Conservation (phyloP, 1,140 invertebrate genomes). For the Anagrus nilaparvatae region DNA sequence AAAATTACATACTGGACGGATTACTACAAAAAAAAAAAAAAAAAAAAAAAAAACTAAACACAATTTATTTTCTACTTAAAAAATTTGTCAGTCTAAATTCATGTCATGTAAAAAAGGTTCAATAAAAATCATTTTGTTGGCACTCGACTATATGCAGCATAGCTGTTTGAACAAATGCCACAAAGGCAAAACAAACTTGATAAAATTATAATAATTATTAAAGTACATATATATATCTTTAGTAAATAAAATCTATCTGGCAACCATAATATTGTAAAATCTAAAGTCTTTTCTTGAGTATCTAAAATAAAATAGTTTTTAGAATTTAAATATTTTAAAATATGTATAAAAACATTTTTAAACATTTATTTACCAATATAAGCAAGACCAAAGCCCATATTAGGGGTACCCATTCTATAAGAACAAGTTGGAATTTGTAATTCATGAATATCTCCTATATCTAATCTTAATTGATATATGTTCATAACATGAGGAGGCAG, state of each 20-base stretch:
- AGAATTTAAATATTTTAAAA: not conserved
- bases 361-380: slow-evolving; percentile 55
- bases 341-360: not conserved
- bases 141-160: slow-evolving; percentile 27
- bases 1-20: too few relatives aligned
- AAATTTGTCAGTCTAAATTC: too few relatives aligned
- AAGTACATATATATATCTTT: slow-evolving; percentile 27
- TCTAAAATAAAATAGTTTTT: slow-evolving; percentile 29
- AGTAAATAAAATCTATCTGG: slow-evolving; percentile 38
- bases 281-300: slow-evolving; percentile 35
- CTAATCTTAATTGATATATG: slow-evolving; percentile 40
- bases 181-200: slow-evolving; percentile 21
- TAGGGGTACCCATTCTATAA: slow-evolving; percentile 80
- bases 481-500: slow-evolving; percentile 40
- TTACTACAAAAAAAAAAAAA: too few relatives aligned
- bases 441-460: slow-evolving; percentile 58
- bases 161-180: slow-evolving; percentile 21
- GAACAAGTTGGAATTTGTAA: slow-evolving; percentile 86
- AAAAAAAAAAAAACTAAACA: too few relatives aligned
- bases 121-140: slow-evolving; percentile 19
- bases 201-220: slow-evolving; percentile 23
- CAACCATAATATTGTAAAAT: slow-evolving; percentile 41
- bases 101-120: not conserved
- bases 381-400: slow-evolving; percentile 78
- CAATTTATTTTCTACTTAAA: not conserved